Percentiles rank a stretch among this genome's conserved stretches.
phyloP scores from a whole-genome alignment of 53 echinoderm and acorn worm species.

The Henricia sp. region DNA sequence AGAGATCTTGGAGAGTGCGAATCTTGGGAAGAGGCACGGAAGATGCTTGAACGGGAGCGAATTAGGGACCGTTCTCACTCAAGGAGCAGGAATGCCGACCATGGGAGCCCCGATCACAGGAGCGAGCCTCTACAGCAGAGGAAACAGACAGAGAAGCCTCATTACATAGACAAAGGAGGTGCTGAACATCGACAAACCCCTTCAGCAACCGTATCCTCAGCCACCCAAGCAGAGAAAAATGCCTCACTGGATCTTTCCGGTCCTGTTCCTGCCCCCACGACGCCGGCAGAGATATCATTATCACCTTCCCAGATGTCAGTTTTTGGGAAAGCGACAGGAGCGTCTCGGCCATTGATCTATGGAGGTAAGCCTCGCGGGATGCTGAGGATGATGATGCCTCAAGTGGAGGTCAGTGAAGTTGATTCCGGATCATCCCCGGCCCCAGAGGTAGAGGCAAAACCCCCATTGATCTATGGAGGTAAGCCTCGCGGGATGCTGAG shows the following conservation, averaged over 20 bases:
- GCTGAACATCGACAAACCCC: neutral
- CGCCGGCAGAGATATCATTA: neutral
- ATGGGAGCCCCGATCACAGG: neutral
- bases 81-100: neutral
- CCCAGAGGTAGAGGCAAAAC: no score
- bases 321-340: no score
- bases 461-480: no score
- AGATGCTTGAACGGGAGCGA: neutral
- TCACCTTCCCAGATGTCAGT: neutral
- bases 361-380: no score
- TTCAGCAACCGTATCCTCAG: neutral
- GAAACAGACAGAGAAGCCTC: neutral
- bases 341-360: neutral
- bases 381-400: no score
- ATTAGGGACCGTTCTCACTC: neutral
- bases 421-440: no score
- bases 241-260: neutral
- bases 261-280: neutral
- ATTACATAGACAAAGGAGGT: neutral
- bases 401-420: no score
- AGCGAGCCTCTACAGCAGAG: neutral
- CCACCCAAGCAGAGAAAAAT: no score
- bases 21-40: neutral
- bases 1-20: neutral
- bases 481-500: no score